A percentile compares a stretch with the other conserved stretches of the same genome.
These are phyloP conservation scores for Uloborus diversus DNA, from an alignment of 1,140 invertebrate species.

Conservation along the genomic window DNA sequence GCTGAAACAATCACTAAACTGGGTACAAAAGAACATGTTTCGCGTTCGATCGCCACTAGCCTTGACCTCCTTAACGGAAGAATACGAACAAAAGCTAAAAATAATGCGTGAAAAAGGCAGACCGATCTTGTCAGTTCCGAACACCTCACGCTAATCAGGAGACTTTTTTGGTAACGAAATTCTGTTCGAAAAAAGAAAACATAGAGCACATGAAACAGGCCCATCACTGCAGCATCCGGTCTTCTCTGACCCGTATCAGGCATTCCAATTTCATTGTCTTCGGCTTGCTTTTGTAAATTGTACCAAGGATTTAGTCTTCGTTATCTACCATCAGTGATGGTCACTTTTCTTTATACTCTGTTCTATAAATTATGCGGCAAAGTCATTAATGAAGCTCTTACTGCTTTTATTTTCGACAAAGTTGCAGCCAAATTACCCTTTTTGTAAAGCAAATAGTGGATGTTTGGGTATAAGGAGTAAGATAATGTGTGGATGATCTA, in stretches of 20 bases:
- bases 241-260: background rate
- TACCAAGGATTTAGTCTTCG: too few relatives aligned
- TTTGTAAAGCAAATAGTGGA: too few relatives aligned
- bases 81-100: background rate
- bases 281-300: background rate
- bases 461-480: too few relatives aligned
- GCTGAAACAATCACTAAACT: too few relatives aligned
- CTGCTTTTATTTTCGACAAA: too few relatives aligned
- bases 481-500: too few relatives aligned
- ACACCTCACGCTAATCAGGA: background rate
- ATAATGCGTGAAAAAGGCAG: background rate
- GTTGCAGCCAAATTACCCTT: too few relatives aligned
- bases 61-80: background rate
- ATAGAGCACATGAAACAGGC: background rate
- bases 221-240: background rate
- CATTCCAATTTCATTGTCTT: background rate
- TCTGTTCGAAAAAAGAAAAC: background rate
- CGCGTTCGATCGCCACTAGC: background rate
- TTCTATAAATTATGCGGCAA: too few relatives aligned
- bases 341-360: too few relatives aligned
- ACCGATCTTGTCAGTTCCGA: background rate
- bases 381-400: too few relatives aligned
- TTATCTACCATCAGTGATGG: too few relatives aligned
- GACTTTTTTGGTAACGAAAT: background rate
- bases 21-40: background rate